Conservation (phyloP, 2,113 vertebrate species). For the Hemichromis elongatus region DNA sequence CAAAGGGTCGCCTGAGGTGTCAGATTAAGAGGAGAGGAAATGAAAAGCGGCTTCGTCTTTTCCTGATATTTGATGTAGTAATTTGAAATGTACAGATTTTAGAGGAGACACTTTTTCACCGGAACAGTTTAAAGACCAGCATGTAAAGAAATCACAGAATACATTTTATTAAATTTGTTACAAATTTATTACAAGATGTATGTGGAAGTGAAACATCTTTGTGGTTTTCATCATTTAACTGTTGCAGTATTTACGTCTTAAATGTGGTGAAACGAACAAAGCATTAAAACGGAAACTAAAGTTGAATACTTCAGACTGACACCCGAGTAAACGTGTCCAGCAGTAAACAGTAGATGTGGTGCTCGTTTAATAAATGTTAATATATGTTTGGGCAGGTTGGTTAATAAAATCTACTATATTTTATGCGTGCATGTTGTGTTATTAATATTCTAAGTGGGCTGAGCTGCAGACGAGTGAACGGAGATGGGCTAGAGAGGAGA, state of each 20-base stretch:
- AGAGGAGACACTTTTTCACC: background rate
- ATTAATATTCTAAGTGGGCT: background rate
- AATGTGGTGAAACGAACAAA: background rate
- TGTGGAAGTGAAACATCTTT: background rate
- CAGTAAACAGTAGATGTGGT: background rate
- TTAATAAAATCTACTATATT: background rate
- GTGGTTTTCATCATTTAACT: background rate
- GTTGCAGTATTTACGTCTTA: background rate
- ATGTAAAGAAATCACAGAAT: background rate
- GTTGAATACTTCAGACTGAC: background rate
- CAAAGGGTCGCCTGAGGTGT: background rate
- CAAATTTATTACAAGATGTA: background rate
- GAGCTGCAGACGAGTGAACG: background rate
- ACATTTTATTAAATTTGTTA: background rate
- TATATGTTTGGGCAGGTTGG: background rate
- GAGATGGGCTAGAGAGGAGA: background rate
- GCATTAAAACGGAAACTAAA: background rate
- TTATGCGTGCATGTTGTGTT: background rate
- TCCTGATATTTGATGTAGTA: too few relatives aligned
- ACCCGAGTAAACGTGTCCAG: background rate
- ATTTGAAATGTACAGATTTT: background rate
- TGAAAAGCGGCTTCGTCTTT: background rate
- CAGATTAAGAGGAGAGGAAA: background rate
- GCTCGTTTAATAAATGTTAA: background rate
- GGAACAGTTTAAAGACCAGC: background rate